phyloP scores from a whole-genome alignment of 1,140 invertebrate species.

The Calosoma granatense region DNA sequence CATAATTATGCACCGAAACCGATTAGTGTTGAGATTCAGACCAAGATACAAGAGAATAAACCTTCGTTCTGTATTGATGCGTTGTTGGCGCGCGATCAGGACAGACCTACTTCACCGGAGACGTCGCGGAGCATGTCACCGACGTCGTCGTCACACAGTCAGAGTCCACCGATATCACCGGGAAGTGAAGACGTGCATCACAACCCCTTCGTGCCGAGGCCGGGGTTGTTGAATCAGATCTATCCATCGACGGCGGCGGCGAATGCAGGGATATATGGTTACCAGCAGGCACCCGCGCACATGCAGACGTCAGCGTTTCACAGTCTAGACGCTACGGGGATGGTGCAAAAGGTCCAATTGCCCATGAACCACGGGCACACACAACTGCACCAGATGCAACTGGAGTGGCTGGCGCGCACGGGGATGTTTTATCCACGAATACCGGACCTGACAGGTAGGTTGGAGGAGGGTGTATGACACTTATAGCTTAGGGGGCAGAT shows the following conservation, averaged over 20 bases:
- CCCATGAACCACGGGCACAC: constrained; percentile 31
- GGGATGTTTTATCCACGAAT: constrained; percentile 77
- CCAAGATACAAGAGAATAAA: constrained; percentile 31
- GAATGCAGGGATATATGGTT: constrained; percentile 12
- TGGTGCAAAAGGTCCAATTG: constrained; percentile 25
- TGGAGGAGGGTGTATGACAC: too few relatives aligned
- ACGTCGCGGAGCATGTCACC: constrained; percentile 29
- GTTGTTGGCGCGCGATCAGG: constrained; percentile 37
- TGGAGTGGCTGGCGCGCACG: constrained; percentile 74
- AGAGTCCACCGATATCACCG: constrained; percentile 36
- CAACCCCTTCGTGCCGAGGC: constrained; percentile 26
- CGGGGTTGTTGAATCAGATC: constrained; percentile 27
- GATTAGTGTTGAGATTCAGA: constrained; percentile 27
- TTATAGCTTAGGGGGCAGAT: too few relatives aligned
- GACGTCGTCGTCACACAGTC: constrained; percentile 27
- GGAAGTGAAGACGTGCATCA: constrained; percentile 33
- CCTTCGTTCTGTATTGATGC: constrained; percentile 58
- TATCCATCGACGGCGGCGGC: constrained; percentile 17
- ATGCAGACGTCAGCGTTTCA: constrained; percentile 33
- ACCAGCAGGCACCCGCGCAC: constrained; percentile 22
- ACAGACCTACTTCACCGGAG: constrained; percentile 25
- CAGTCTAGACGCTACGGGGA: constrained; percentile 22
- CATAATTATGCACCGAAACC: constrained; percentile 18
- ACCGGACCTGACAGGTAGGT: constrained; percentile 50
- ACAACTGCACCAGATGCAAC: constrained; percentile 68